These are phyloP conservation scores for Onychostruthus taczanowskii DNA, from an alignment of 2,113 vertebrate species.

Conservation along the genomic window DNA sequence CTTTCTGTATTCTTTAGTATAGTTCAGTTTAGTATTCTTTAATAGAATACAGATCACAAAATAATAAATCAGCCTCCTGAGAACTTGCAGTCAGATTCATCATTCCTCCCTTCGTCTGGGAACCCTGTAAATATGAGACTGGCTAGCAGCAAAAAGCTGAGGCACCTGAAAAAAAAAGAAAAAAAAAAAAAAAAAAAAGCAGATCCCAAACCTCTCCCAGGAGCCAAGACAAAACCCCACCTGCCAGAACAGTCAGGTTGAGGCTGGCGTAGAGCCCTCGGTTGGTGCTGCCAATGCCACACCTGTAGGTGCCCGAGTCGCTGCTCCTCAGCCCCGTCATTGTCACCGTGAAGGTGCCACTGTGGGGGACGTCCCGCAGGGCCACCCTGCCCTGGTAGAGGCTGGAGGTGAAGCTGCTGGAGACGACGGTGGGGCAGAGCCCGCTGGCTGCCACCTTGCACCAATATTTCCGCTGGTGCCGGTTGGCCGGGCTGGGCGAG, in stretches of 20 bases:
- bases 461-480: conserved; percentile 70
- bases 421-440: conserved; percentile 63
- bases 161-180: rapidly evolving
- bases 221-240: background rate
- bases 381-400: conserved; percentile 13
- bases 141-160: rapidly evolving
- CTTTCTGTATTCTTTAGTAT: too few species aligned
- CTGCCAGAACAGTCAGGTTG: conserved; percentile 53
- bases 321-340: conserved; percentile 32
- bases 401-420: background rate
- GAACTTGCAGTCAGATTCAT: too few species aligned
- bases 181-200: too few species aligned
- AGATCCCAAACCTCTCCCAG: rapidly evolving
- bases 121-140: too few species aligned
- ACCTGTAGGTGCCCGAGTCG: conserved; percentile 64
- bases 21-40: too few species aligned
- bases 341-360: conserved; percentile 24
- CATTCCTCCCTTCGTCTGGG: too few species aligned
- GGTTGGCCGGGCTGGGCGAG: conserved; percentile 42
- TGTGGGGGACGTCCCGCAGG: conserved; percentile 19
- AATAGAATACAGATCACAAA: too few species aligned
- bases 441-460: background rate
- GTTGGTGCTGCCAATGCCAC: conserved; percentile 66
- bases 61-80: too few species aligned
- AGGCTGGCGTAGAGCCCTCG: background rate